Conservation (phyloP, 1,140 invertebrate genomes). For the Camponotus vicinus region DNA sequence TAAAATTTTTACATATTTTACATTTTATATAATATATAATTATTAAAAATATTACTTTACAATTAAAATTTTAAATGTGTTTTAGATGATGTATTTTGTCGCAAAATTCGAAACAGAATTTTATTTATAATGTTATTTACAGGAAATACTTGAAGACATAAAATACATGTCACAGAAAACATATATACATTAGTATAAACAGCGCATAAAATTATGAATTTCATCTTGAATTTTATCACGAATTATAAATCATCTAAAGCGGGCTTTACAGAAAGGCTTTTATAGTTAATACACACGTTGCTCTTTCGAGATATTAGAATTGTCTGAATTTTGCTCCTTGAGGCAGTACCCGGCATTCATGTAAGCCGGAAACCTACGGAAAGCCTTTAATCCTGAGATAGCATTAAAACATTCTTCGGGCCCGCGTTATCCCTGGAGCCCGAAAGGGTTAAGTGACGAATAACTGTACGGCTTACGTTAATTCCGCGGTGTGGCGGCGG, state of each 20-base stretch:
- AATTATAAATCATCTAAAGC: too few species aligned
- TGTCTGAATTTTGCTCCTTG: slow-evolving; percentile 33
- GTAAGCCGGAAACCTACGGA: slow-evolving; percentile 39
- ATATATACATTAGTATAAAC: too few species aligned
- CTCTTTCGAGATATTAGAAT: slow-evolving; percentile 27
- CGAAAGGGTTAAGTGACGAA: slow-evolving; percentile 63
- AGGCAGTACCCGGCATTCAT: slow-evolving; percentile 8
- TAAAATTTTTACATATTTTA: not conserved
- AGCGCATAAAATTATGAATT: too few species aligned
- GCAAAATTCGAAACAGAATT: too few species aligned
- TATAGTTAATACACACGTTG: not conserved
- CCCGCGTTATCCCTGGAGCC: slow-evolving; percentile 46
- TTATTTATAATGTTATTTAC: too few species aligned
- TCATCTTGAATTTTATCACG: too few species aligned
- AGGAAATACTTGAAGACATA: too few species aligned
- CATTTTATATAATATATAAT: slow-evolving; percentile 1
- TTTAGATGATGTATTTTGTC: too few species aligned
- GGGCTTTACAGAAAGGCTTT: not conserved
- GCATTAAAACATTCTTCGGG: slow-evolving; percentile 53
- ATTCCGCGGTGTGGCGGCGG: slow-evolving; percentile 45
- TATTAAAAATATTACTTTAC: not conserved
- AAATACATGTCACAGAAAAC: too few species aligned
- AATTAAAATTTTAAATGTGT: not conserved
- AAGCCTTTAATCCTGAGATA: slow-evolving; percentile 48
- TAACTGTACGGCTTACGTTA: slow-evolving; percentile 61